These are phyloP conservation scores for Aratinga solstitialis DNA, from an alignment of 2,797 vertebrate species.

Conservation along the genomic window DNA sequence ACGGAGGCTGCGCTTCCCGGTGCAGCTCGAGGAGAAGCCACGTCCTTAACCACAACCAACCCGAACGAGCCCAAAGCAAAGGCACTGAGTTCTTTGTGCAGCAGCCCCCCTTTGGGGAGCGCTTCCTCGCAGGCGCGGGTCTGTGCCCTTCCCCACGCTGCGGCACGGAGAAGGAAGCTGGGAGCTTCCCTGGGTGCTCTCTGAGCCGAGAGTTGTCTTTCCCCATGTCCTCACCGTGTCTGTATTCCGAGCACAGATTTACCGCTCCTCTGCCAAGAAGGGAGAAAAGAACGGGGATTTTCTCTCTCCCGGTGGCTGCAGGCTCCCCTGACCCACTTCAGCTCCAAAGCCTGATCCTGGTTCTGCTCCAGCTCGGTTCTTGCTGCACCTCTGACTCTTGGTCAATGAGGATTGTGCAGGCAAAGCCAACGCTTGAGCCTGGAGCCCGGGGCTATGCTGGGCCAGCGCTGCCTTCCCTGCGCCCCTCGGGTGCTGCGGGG, in stretches of 20 bases:
- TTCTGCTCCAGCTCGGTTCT: not conserved
- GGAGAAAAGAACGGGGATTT: not conserved
- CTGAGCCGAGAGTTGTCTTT: not conserved
- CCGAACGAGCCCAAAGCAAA: not conserved
- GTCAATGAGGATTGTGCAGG: not conserved
- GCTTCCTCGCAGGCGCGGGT: not conserved
- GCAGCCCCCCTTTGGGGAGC: accelerated
- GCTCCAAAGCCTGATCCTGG: not conserved
- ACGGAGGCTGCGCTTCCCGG: not conserved
- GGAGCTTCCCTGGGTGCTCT: not conserved
- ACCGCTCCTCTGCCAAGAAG: constrained; percentile 5
- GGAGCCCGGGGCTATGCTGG: not conserved
- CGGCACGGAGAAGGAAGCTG: not conserved
- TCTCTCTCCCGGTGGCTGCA: not conserved
- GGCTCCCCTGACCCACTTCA: constrained; percentile 40
- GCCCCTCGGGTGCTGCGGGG: not conserved
- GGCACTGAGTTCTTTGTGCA: not conserved
- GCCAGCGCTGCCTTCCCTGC: not conserved
- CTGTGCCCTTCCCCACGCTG: not conserved
- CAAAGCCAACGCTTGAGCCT: not conserved
- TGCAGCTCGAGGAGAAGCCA: not conserved
- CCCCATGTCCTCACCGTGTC: not conserved
- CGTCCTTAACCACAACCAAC: too few relatives aligned
- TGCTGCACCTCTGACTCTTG: not conserved
- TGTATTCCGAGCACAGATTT: constrained; percentile 11